Conservation (phyloP, 2,113 vertebrate genomes). For the Ellobius talpinus region DNA sequence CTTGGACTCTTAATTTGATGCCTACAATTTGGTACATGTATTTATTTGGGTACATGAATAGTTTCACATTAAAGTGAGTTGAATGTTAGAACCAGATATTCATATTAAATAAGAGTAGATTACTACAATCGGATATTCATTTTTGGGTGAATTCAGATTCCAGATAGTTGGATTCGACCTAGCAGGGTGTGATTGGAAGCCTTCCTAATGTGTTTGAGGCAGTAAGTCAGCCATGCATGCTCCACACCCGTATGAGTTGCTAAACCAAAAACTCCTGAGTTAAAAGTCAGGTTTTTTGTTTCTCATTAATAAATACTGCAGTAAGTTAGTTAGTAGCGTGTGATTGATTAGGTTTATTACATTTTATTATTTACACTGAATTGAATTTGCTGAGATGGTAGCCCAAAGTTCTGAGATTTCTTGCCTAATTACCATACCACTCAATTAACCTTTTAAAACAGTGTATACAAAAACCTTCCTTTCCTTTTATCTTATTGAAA, state of each 20-base stretch:
- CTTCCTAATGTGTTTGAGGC: neutral
- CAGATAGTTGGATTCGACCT: accelerated
- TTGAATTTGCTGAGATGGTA: neutral
- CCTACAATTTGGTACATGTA: neutral
- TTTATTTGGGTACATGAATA: neutral
- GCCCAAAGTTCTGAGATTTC: neutral
- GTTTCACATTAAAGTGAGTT: neutral
- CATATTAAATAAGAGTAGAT: neutral
- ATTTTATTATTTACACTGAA: neutral
- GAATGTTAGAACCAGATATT: neutral
- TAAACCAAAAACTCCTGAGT: neutral
- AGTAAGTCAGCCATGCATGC: neutral
- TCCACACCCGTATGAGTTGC: neutral
- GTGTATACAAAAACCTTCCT: neutral
- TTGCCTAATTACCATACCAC: neutral
- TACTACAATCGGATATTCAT: neutral
- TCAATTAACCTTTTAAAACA: neutral
- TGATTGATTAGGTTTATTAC: neutral
- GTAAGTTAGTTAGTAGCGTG: neutral
- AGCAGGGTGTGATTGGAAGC: accelerated
- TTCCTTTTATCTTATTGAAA: neutral
- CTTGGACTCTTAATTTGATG: neutral
- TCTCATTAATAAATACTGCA: neutral
- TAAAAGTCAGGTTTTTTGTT: neutral
- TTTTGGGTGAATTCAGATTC: neutral